phyloP scores from a whole-genome alignment of 2,113 vertebrate species.

The Megaceryle torquata region DNA sequence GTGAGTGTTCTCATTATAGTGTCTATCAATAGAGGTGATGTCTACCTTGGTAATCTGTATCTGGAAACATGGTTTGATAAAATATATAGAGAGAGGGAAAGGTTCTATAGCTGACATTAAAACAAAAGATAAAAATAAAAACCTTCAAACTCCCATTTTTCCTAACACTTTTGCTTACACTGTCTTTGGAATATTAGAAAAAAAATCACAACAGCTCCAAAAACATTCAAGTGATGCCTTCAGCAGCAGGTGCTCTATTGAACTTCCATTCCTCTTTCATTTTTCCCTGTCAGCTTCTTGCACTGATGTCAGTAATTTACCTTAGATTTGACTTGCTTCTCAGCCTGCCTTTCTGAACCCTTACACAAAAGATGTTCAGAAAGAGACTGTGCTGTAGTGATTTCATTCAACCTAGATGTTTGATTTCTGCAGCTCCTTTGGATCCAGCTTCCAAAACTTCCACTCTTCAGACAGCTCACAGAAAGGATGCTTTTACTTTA shows the following conservation, averaged over 20 bases:
- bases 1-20: not conserved
- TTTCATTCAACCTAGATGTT: constrained; percentile 27
- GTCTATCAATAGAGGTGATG: not conserved
- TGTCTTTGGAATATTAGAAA: not conserved
- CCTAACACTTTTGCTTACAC: not conserved
- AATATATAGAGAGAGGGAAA: not conserved
- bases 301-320: constrained; percentile 25
- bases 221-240: not conserved
- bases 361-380: constrained; percentile 28
- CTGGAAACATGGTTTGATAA: not conserved
- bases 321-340: constrained; percentile 15
- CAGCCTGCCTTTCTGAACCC: not conserved
- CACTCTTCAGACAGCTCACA: not conserved
- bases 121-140: not conserved
- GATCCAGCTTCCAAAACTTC: not conserved
- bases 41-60: not conserved
- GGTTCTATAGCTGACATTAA: not conserved
- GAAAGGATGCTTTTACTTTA: not conserved
- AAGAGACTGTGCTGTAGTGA: not conserved
- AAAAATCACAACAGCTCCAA: not conserved
- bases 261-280: constrained; percentile 11
- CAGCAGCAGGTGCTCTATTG: not conserved
- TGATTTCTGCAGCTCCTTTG: constrained; percentile 6
- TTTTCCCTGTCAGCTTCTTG: constrained; percentile 9
- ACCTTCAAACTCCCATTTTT: not conserved